Percentiles rank a stretch among this genome's conserved stretches.
These are phyloP conservation scores for Chaenogobius annularis DNA, from an alignment of 2,113 vertebrate species.

Conservation along the genomic window DNA sequence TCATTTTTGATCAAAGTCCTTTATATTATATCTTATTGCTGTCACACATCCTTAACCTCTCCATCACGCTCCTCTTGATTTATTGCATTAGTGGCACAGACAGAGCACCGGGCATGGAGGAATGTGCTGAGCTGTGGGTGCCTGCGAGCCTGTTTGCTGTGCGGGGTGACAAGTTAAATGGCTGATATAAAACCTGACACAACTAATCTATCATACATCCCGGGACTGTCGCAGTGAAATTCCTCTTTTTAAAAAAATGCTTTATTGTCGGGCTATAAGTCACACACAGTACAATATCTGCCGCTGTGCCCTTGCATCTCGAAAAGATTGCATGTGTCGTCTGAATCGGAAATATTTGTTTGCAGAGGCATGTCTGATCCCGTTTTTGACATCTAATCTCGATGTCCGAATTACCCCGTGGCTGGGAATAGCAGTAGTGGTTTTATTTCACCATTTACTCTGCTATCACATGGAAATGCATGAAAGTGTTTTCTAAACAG, in stretches of 20 bases:
- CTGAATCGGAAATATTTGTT: slow-evolving; percentile 34
- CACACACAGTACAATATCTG: slow-evolving; percentile 36
- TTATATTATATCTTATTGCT: slow-evolving; percentile 21
- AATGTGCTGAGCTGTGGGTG: slow-evolving; percentile 53
- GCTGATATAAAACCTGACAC: slow-evolving; percentile 77
- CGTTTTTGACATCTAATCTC: slow-evolving; percentile 40
- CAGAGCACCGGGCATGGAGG: slow-evolving; percentile 30
- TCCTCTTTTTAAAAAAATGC: slow-evolving; percentile 64
- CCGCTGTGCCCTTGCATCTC: slow-evolving; percentile 60
- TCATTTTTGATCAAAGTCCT: not conserved
- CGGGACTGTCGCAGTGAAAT: slow-evolving; percentile 63
- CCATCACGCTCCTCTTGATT: slow-evolving; percentile 42
- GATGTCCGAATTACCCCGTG: slow-evolving; percentile 21
- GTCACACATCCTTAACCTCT: slow-evolving; percentile 40
- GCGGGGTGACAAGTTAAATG: slow-evolving; percentile 74
- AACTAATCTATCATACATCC: slow-evolving; percentile 71
- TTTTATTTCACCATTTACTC: slow-evolving; percentile 1
- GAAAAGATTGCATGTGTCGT: slow-evolving; percentile 46
- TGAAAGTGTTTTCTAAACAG: not conserved
- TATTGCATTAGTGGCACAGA: slow-evolving; percentile 28
- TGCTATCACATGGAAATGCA: too few relatives aligned
- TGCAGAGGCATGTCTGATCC: slow-evolving; percentile 31
- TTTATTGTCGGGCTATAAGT: slow-evolving; percentile 64
- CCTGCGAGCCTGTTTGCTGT: slow-evolving; percentile 64
- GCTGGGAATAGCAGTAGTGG: not conserved